Evolutionary conservation across 1,140 invertebrate genomes (phyloP), one percentile per base, ranked within the genome.

Genomic region (Portunus trituberculatus): DNA sequence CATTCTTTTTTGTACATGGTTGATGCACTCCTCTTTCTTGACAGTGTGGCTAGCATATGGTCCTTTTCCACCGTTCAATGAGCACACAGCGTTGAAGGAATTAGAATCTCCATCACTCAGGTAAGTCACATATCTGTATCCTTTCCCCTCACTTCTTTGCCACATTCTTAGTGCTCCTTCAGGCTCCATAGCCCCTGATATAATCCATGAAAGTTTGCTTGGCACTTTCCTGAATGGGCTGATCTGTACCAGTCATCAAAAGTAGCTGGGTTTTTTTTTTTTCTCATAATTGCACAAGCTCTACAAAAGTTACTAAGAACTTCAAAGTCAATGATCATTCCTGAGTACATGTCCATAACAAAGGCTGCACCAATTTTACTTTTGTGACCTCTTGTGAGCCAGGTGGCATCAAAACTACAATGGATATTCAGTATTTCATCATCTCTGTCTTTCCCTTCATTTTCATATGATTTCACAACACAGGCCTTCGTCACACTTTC

Each of bases 331-430:
- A 90, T 25, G 8, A 46, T 31, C 88, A 90, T 31, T 90, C 29
- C 88, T 7, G 88, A 90, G 88, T 28, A 6, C 10, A 90, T 90
- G 25, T 90, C 88, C 29, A 90, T 90, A 4, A 90, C 88, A 90
- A 90, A 90, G 29, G 29, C 88, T 14, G 29, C 29, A 32, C 88
- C 39, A 90, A 90, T 31, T 8, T 90, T 8, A 46, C n/a, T 31
- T 46, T 90, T 90, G 88, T 90, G 88, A 32, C 88, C 88, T 46
- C 88, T 90, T 4, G 88, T 90, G 45, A 90, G 88, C 88, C 88
- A 90, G 39, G n/a, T 46, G 25, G 10, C 88, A 90, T 90, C 88
- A 90, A 90, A 90, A 90, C 88, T 90, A 25, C 8, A 8, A 90
- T 90, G 10, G 7, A 90, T 90, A 39, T 90, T 90, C 88, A 90